phyloP scores from a whole-genome alignment of 64 coral and sea anemone genomes.

The Porites lutea region DNA sequence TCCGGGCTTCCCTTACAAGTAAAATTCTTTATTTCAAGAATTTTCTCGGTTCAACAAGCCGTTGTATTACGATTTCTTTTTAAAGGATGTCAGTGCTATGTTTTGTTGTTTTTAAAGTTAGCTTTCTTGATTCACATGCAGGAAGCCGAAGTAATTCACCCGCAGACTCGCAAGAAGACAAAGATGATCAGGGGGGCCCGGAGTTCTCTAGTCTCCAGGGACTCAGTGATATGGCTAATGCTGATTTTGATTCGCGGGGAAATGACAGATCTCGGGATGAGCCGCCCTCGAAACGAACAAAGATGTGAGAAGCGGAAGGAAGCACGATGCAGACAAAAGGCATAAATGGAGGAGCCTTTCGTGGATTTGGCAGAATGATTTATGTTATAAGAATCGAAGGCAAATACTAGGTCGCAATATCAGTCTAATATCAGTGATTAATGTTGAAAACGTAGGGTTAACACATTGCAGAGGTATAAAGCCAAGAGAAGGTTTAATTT shows the following conservation, averaged over 20 bases:
- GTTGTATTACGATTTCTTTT: too few species aligned
- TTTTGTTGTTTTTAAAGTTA: not conserved
- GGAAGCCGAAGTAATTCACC: constrained; percentile 79
- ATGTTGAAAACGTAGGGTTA: not conserved
- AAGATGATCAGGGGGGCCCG: constrained; percentile 73
- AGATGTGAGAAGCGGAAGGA: constrained; percentile 53
- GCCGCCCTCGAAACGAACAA: constrained; percentile 80
- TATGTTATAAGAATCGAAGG: not conserved
- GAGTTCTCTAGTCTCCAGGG: constrained; percentile 82
- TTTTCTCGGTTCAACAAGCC: too few species aligned
- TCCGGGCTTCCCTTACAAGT: too few species aligned
- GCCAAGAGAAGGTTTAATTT: too few species aligned
- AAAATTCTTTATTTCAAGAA: too few species aligned
- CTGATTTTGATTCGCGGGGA: constrained; percentile 77
- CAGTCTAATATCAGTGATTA: not conserved
- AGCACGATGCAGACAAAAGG: not conserved
- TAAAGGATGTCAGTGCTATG: not conserved
- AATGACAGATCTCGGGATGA: constrained; percentile 75
- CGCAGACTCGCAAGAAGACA: constrained; percentile 76
- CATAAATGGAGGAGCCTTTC: not conserved
- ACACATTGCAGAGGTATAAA: too few species aligned
- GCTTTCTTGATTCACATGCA: not conserved
- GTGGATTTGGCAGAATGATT: not conserved
- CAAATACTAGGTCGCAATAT: too few species aligned
- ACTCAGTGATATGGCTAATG: constrained; percentile 75